These are phyloP conservation scores for Strix uralensis DNA, from an alignment of 2,113 vertebrate genomes.

Conservation along the genomic window DNA sequence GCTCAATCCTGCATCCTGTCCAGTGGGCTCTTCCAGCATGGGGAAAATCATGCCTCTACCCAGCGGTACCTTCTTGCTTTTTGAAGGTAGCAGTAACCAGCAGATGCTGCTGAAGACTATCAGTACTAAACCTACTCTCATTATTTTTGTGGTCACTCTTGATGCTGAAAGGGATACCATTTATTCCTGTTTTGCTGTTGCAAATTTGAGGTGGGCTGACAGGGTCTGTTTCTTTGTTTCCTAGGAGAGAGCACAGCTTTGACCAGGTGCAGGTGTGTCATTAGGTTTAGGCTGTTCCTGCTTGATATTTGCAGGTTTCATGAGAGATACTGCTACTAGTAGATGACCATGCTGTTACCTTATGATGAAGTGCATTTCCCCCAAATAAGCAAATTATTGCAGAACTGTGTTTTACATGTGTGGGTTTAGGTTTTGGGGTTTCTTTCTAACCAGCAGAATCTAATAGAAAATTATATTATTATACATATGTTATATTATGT, in stretches of 20 bases:
- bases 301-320: constrained; percentile 15
- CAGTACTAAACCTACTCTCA: background rate
- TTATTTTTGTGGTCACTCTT: background rate
- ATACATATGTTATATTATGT: no score
- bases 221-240: background rate
- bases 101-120: background rate
- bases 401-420: constrained; percentile 24
- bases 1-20: background rate
- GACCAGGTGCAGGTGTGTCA: background rate
- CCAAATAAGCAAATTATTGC: constrained; percentile 46
- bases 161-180: background rate
- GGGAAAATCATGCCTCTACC: background rate
- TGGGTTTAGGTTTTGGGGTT: background rate
- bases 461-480: constrained; percentile 15
- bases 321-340: constrained; percentile 15
- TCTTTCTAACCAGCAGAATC: background rate
- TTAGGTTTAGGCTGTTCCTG: background rate
- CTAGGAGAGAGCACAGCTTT: background rate
- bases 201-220: background rate
- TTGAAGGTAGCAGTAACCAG: background rate
- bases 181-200: background rate
- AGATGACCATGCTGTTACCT: constrained; percentile 42
- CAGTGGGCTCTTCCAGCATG: background rate
- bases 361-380: constrained; percentile 37
- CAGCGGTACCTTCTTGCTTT: background rate